These are phyloP conservation scores for Neolamprologus hecqui DNA, from an alignment of 2,113 vertebrate species.

Conservation along the genomic window DNA sequence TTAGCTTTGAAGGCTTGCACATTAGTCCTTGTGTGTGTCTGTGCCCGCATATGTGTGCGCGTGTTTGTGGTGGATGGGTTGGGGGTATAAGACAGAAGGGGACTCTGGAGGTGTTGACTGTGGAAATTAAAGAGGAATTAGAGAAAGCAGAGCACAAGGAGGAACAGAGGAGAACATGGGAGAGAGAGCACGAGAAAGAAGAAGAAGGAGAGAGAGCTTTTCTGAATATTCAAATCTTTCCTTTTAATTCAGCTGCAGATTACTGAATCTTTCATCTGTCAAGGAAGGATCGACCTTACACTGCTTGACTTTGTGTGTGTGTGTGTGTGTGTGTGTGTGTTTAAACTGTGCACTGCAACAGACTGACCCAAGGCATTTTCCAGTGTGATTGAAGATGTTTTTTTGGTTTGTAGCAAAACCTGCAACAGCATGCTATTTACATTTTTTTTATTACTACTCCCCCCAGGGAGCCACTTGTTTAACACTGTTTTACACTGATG, in stretches of 20 bases:
- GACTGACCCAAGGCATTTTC: neutral
- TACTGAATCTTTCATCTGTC: conserved; percentile 48
- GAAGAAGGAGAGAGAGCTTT: neutral
- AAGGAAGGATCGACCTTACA: conserved; percentile 4
- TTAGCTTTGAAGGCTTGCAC: conserved; percentile 17
- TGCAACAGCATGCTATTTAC: neutral
- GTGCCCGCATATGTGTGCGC: neutral
- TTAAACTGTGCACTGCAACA: neutral
- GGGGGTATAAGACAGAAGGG: conserved; percentile 32
- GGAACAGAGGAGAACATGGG: neutral
- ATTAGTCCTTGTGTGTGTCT: neutral
- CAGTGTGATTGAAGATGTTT: neutral
- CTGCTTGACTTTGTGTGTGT: neutral
- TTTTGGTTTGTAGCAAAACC: neutral
- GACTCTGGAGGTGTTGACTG: conserved; percentile 58
- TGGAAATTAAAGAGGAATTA: conserved; percentile 61
- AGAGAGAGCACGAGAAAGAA: neutral
- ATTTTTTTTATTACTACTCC: neutral
- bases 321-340: neutral
- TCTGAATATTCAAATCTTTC: conserved; percentile 53
- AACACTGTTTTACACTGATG: neutral
- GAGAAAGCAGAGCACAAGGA: conserved; percentile 13
- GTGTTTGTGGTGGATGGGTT: neutral
- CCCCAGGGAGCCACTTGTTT: neutral
- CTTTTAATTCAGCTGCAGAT: conserved; percentile 52